Percentiles rank a stretch among this genome's conserved stretches.
Conservation (phyloP, 2,888 invertebrate species). For the Polydrusus cervinus region DNA sequence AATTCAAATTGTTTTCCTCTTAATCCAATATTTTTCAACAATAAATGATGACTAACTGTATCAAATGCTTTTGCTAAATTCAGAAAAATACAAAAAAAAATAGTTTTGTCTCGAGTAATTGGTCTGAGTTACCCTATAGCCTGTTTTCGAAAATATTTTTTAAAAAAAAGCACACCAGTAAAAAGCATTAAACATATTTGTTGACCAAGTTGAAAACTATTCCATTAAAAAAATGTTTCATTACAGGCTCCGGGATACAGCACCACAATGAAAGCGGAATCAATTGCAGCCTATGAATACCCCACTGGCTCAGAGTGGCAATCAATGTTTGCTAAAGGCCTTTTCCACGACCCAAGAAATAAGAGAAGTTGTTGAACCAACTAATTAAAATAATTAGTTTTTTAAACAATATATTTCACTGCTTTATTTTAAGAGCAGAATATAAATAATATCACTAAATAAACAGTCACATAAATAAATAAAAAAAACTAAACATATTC, state of each 20-base stretch:
- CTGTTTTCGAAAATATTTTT: no score
- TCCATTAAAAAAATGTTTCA: no score
- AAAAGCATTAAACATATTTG: no score
- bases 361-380: conserved; percentile 35
- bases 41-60: no score
- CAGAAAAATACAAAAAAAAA: no score
- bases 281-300: conserved; percentile 81
- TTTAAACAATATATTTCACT: neutral
- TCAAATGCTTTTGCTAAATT: no score
- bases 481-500: neutral
- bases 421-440: conserved; percentile 11
- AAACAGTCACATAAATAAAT: conserved; percentile 2
- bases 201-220: no score
- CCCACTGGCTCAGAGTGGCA: conserved; percentile 88
- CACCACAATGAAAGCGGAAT: conserved; percentile 82
- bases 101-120: no score
- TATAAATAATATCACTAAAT: neutral
- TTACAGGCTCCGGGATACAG: conserved; percentile 86
- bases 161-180: no score
- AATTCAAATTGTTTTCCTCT: no score
- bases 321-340: conserved; percentile 76
- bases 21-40: no score
- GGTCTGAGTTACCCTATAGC: no score
- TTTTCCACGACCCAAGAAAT: conserved; percentile 74
- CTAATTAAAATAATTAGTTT: neutral